These are phyloP conservation scores for Galerucella nymphaeae DNA, from an alignment of 2,888 invertebrate genomes.

Conservation along the genomic window DNA sequence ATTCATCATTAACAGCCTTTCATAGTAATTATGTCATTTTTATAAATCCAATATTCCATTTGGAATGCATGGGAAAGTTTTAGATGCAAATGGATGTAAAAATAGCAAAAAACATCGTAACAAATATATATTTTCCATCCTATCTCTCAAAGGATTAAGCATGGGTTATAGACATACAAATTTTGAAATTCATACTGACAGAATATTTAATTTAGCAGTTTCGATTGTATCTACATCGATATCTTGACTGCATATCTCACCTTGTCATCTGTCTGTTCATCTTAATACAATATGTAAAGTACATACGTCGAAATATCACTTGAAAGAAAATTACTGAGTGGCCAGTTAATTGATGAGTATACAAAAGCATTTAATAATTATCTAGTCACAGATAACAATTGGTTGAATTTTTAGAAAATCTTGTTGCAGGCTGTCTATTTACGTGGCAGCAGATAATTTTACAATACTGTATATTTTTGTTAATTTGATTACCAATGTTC, in stretches of 20 bases:
- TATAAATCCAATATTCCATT: neutral
- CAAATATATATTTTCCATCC: neutral
- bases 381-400: constrained; percentile 1
- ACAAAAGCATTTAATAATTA: neutral
- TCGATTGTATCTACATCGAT: neutral
- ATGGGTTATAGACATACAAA: no score
- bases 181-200: neutral
- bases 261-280: constrained; percentile 1
- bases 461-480: no score
- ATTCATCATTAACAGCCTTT: constrained; percentile 30
- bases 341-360: constrained; percentile 2
- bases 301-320: neutral
- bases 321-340: neutral
- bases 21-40: constrained; percentile 31
- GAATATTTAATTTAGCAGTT: neutral
- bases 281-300: neutral
- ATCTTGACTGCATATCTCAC: neutral
- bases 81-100: neutral
- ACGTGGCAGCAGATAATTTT: no score
- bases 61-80: constrained; percentile 19
- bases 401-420: neutral
- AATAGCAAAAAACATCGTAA: neutral
- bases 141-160: no score
- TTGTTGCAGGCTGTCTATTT: neutral
- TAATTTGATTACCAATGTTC: no score